Conservation (phyloP, 2,113 vertebrate genomes). For the Pteruthius melanotis region DNA sequence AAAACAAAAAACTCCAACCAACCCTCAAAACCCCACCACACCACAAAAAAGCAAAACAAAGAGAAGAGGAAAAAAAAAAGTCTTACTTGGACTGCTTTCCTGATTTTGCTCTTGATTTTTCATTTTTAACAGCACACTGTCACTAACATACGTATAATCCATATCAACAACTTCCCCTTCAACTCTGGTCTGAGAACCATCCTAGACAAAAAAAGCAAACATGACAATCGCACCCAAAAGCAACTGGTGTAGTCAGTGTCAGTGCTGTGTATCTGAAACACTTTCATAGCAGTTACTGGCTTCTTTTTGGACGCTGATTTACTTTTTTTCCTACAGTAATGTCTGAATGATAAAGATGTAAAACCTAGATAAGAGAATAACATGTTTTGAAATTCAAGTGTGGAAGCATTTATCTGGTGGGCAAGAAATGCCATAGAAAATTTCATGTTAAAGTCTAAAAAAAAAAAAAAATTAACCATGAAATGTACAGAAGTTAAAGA, state of each 20-base stretch:
- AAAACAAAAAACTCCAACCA: neutral
- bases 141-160: slow-evolving; percentile 90
- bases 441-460: neutral
- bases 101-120: slow-evolving; percentile 63
- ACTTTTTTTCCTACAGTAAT: neutral
- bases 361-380: neutral
- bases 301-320: neutral
- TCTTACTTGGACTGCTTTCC: slow-evolving; percentile 67
- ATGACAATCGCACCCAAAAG: neutral
- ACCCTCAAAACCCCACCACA: neutral
- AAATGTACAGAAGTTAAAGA: neutral
- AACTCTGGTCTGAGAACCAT: slow-evolving; percentile 54
- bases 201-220: slow-evolving; percentile 33
- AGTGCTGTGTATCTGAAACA: neutral
- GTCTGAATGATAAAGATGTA: neutral
- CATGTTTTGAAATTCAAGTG: neutral
- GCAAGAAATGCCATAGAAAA: neutral
- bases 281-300: neutral
- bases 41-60: neutral
- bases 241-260: neutral
- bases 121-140: slow-evolving; percentile 80
- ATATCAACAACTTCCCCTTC: slow-evolving; percentile 76
- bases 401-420: neutral
- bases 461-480: neutral
- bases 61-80: neutral